These are phyloP conservation scores for Pseudomyrmex flavicornis DNA, from an alignment of 1,140 invertebrate genomes.

Conservation along the genomic window DNA sequence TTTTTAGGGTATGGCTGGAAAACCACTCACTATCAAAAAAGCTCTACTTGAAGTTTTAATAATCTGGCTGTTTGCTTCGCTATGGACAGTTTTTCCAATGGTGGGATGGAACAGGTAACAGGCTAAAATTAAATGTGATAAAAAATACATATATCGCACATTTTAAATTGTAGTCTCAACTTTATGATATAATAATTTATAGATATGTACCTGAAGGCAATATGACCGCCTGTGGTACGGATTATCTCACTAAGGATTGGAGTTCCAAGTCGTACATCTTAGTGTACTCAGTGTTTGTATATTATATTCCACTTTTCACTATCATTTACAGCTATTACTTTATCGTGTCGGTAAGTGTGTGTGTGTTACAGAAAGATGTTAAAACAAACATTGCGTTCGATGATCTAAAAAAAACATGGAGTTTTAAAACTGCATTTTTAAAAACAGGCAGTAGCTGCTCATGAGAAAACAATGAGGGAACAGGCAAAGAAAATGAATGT, in stretches of 20 bases:
- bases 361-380: too few species aligned
- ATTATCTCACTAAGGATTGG: slow-evolving; percentile 91
- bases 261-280: slow-evolving; percentile 89
- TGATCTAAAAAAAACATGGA: too few species aligned
- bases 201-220: slow-evolving; percentile 95
- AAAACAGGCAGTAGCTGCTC: slow-evolving; percentile 89
- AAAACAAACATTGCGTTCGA: too few species aligned
- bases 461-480: slow-evolving; percentile 92
- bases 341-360: slow-evolving; percentile 86
- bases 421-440: neutral
- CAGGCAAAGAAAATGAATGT: slow-evolving; percentile 95
- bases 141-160: neutral
- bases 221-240: slow-evolving; percentile 94
- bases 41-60: slow-evolving; percentile 89
- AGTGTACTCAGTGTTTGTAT: slow-evolving; percentile 89
- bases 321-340: slow-evolving; percentile 93
- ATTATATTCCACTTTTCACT: slow-evolving; percentile 89
- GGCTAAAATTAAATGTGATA: neutral
- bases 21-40: slow-evolving; percentile 89
- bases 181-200: neutral
- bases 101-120: slow-evolving; percentile 90
- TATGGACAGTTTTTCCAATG: slow-evolving; percentile 90
- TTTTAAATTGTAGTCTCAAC: neutral
- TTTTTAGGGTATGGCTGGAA: slow-evolving; percentile 87
- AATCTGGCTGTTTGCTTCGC: slow-evolving; percentile 89